Evolutionary conservation across 2,888 invertebrate species (phyloP).

Genomic region (Hedychridium roseum): DNA sequence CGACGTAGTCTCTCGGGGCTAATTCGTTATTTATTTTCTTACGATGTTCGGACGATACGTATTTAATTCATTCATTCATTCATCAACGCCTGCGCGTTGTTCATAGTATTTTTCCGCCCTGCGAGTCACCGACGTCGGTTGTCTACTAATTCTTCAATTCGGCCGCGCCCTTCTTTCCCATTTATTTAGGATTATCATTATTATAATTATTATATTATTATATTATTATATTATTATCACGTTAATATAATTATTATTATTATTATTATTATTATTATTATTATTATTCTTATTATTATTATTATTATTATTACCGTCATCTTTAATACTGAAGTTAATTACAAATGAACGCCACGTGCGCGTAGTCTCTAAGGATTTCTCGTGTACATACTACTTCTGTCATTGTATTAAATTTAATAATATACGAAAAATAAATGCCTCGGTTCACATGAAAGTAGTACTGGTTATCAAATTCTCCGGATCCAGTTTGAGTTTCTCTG

Average conservation of each 20-base stretch:
- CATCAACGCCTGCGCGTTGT: too few relatives aligned
- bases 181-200: too few relatives aligned
- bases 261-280: constrained; percentile 24
- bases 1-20: constrained; percentile 12
- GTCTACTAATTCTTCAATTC: too few relatives aligned
- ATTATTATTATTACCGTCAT: constrained; percentile 24
- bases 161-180: too few relatives aligned
- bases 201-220: constrained; percentile 25
- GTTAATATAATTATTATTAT: constrained; percentile 19
- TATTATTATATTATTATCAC: constrained; percentile 22
- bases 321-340: constrained; percentile 33
- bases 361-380: constrained; percentile 35
- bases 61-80: too few relatives aligned
- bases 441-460: constrained; percentile 40
- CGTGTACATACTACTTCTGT: constrained; percentile 53
- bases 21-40: constrained; percentile 35
- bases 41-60: constrained; percentile 13
- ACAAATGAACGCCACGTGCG: constrained; percentile 24
- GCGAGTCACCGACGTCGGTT: too few relatives aligned
- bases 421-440: constrained; percentile 54
- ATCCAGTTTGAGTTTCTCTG: too few relatives aligned
- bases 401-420: constrained; percentile 60
- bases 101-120: too few relatives aligned
- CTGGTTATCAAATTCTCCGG: too few relatives aligned
- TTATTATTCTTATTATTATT: constrained; percentile 24